phyloP scores from a whole-genome alignment of 2,888 invertebrate genomes.

The Drosophila phalerata region DNA sequence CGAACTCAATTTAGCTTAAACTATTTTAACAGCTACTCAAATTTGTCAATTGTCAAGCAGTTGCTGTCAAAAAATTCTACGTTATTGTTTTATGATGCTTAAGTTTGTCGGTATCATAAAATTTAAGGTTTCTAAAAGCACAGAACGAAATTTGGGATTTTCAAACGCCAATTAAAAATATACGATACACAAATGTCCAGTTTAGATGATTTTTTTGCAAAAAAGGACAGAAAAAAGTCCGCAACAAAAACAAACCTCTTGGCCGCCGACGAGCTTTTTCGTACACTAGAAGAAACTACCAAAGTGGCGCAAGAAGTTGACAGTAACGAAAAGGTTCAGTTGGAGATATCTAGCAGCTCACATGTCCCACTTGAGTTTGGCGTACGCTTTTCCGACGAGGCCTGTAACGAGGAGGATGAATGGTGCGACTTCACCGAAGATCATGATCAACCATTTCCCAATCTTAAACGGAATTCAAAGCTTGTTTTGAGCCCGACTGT shows the following conservation, averaged over 20 bases:
- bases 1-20: not conserved
- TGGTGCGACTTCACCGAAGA: conserved; percentile 67
- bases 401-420: conserved; percentile 52
- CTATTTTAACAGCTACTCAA: not conserved
- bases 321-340: conserved; percentile 20
- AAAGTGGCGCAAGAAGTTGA: conserved; percentile 33
- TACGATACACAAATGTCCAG: conserved; percentile 48
- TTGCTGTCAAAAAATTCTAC: conserved; percentile 23
- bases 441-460: conserved; percentile 44
- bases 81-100: conserved; percentile 5
- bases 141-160: conserved; percentile 57
- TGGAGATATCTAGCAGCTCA: conserved; percentile 10
- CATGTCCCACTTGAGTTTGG: conserved; percentile 36
- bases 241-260: conserved; percentile 57
- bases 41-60: not conserved
- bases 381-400: conserved; percentile 35
- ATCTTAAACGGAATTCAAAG: conserved; percentile 28
- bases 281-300: conserved; percentile 60
- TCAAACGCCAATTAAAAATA: conserved; percentile 41
- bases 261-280: conserved; percentile 66
- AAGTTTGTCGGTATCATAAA: conserved; percentile 32
- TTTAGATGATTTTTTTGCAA: conserved; percentile 75
- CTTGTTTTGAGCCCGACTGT: conserved; percentile 11
- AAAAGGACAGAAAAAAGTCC: conserved; percentile 64
- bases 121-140: conserved; percentile 57